Evolutionary conservation across 2,888 invertebrate genomes (phyloP).

Genomic region (Caenorhabditis zanzibari): DNA sequence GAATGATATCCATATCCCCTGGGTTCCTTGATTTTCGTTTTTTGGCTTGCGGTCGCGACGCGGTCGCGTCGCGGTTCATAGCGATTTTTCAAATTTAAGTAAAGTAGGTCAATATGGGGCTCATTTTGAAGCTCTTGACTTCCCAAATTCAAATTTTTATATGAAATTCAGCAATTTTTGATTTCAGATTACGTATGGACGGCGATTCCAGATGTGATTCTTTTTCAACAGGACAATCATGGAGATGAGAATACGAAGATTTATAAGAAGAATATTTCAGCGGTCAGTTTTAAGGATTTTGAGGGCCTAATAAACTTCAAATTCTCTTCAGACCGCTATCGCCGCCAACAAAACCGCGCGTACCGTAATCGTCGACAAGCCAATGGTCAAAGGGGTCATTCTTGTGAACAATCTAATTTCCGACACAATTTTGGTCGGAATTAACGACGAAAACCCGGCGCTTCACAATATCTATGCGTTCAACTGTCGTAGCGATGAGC

Average conservation of each 20-base stretch:
- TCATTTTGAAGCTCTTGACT: neutral
- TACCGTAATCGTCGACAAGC: constrained; percentile 74
- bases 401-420: constrained; percentile 79
- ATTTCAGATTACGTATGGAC: constrained; percentile 81
- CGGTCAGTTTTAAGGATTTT: constrained; percentile 62
- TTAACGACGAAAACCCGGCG: constrained; percentile 81
- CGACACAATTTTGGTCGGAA: constrained; percentile 76
- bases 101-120: no score
- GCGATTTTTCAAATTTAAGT: no score
- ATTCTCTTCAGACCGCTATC: constrained; percentile 30
- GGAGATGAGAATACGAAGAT: constrained; percentile 82
- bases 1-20: no score
- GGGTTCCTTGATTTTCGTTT: no score
- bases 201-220: constrained; percentile 79
- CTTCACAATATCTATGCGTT: constrained; percentile 82
- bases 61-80: no score
- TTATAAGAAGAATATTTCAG: constrained; percentile 82
- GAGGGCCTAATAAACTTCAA: neutral
- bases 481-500: constrained; percentile 79
- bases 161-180: neutral
- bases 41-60: no score
- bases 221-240: constrained; percentile 81
- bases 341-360: constrained; percentile 53
- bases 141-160: neutral
- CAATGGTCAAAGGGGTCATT: constrained; percentile 79